These are phyloP conservation scores for Haliaeetus leucogaster DNA, from an alignment of 2,113 vertebrate genomes.

Conservation along the genomic window DNA sequence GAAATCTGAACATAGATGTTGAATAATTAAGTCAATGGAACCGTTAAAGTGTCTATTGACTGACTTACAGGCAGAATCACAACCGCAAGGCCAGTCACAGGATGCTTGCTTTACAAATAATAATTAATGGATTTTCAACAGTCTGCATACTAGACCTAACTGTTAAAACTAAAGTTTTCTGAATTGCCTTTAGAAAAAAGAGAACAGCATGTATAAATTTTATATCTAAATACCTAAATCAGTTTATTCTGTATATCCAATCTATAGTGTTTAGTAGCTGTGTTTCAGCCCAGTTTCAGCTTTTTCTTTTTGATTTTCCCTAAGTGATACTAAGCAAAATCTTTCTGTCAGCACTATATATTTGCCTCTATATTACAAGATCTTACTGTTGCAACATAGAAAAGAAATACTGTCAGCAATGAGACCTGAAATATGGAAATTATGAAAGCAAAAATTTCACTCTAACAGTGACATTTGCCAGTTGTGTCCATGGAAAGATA, in stretches of 20 bases:
- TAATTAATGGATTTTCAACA: not conserved
- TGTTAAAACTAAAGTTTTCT: not conserved
- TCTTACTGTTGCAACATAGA: not conserved
- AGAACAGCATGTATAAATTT: not conserved
- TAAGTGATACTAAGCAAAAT: not conserved
- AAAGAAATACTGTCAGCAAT: not conserved
- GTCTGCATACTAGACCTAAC: not conserved
- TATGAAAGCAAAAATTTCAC: not conserved
- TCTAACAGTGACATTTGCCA: not conserved
- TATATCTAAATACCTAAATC: not conserved
- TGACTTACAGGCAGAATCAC: not conserved
- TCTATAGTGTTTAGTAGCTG: not conserved
- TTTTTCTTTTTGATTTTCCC: not conserved
- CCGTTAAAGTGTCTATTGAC: not conserved
- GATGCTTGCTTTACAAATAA: not conserved
- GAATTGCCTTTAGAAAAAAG: not conserved
- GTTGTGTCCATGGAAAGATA: not conserved
- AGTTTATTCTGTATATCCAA: not conserved
- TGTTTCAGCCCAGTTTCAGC: not conserved
- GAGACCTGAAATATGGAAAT: not conserved
- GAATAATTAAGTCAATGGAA: not conserved
- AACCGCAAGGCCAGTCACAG: accelerated
- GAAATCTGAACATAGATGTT: not conserved
- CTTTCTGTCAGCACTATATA: not conserved
- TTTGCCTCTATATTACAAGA: not conserved